phyloP scores from a whole-genome alignment of 2,797 vertebrate species.

The Uromys caudimaculatus region DNA sequence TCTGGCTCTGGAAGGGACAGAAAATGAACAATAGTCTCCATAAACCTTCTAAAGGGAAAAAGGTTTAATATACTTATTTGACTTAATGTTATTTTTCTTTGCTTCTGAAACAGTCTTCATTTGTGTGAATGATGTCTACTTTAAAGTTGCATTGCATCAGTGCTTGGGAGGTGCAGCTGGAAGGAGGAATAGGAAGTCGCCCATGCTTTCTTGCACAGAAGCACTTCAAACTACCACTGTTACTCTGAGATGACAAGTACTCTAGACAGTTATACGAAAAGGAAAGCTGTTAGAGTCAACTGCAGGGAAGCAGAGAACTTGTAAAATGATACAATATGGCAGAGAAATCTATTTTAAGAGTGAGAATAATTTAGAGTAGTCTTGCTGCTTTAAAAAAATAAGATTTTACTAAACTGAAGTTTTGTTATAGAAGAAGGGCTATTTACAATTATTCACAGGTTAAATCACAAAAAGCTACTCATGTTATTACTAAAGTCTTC shows the following conservation, averaged over 20 bases:
- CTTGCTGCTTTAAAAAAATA: background rate
- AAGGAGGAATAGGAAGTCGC: background rate
- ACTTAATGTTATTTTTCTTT: constrained; percentile 45
- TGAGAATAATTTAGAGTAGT: constrained; percentile 34
- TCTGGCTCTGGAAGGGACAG: background rate
- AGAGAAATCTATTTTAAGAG: background rate
- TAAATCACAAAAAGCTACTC: constrained; percentile 7
- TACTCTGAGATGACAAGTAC: background rate
- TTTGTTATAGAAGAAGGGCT: background rate
- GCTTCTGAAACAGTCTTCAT: background rate
- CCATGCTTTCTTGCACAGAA: background rate
- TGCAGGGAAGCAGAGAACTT: background rate
- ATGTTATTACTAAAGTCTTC: background rate
- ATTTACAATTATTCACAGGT: background rate
- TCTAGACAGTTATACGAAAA: background rate
- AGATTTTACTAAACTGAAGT: background rate
- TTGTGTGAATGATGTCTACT: background rate
- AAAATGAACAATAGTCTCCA: background rate
- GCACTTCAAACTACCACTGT: background rate
- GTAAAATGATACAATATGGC: constrained; percentile 10
- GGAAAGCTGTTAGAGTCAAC: background rate
- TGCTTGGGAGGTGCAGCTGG: background rate
- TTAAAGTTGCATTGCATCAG: background rate
- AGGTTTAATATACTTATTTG: background rate
- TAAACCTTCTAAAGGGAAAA: constrained; percentile 32